Percentiles rank a stretch among this genome's conserved stretches.
phyloP scores from a whole-genome alignment of 2,888 invertebrate genomes.

The Acleris cristana region DNA sequence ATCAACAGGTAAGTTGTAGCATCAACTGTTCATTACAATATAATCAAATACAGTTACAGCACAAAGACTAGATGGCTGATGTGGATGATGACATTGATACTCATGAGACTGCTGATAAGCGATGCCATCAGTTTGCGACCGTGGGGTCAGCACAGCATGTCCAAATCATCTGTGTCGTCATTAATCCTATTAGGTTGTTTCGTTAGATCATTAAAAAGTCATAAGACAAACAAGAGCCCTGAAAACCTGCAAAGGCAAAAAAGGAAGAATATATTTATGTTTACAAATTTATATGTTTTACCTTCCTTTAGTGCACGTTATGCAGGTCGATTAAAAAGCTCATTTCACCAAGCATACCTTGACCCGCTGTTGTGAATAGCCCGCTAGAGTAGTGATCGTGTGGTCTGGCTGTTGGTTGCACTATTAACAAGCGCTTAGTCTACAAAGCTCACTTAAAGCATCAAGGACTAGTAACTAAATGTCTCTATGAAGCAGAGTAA shows the following conservation, averaged over 20 bases:
- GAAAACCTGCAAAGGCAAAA: slow-evolving; percentile 41
- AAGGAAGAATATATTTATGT: slow-evolving; percentile 36
- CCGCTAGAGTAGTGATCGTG: slow-evolving; percentile 53
- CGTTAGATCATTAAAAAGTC: slow-evolving; percentile 21
- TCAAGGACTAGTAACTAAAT: slow-evolving; percentile 61
- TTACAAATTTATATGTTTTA: slow-evolving; percentile 37
- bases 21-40: slow-evolving; percentile 78
- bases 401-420: slow-evolving; percentile 52
- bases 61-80: slow-evolving; percentile 75
- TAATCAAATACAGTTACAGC: slow-evolving; percentile 74
- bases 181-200: slow-evolving; percentile 19
- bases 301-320: slow-evolving; percentile 57
- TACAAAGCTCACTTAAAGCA: slow-evolving; percentile 67
- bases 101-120: slow-evolving; percentile 65
- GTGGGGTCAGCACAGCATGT: slow-evolving; percentile 39
- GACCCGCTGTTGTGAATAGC: slow-evolving; percentile 57
- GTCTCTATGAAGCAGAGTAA: slow-evolving; percentile 68
- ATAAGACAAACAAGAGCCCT: slow-evolving; percentile 38
- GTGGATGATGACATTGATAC: slow-evolving; percentile 68
- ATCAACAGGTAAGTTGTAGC: slow-evolving; percentile 78
- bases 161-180: slow-evolving; percentile 40
- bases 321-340: slow-evolving; percentile 56
- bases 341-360: slow-evolving; percentile 66
- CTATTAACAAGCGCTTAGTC: slow-evolving; percentile 62
- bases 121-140: slow-evolving; percentile 51